Conservation (phyloP, 64 coral and sea anemone species). For the Platygyra sinensis region DNA sequence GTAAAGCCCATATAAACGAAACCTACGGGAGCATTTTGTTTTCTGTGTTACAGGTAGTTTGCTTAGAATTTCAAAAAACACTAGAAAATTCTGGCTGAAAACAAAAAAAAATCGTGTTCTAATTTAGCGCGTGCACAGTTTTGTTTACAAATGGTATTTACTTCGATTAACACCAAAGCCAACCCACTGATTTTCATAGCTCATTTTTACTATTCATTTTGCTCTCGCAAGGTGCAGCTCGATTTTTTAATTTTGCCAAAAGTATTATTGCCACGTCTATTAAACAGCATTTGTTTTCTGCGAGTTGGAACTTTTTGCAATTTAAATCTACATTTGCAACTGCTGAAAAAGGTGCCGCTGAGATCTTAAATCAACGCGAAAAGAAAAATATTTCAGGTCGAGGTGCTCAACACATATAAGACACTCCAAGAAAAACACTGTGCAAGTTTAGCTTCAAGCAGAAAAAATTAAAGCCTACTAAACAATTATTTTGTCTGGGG, state of each 20-base stretch:
- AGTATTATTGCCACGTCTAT: conserved; percentile 87
- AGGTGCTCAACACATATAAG: neutral
- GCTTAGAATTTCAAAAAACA: conserved; percentile 59
- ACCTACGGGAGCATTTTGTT: conserved; percentile 27
- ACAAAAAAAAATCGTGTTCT: conserved; percentile 41
- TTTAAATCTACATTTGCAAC: conserved; percentile 75
- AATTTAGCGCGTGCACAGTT: conserved; percentile 20
- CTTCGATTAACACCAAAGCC: conserved; percentile 14
- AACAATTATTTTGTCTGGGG: conserved; percentile 56
- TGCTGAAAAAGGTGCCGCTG: conserved; percentile 31
- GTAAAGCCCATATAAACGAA: conserved; percentile 51
- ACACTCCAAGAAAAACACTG: neutral
- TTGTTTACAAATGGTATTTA: conserved; percentile 12
- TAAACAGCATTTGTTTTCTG: conserved; percentile 92
- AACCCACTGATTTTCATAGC: conserved; percentile 16
- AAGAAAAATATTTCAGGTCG: neutral
- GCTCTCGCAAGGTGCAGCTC: conserved; percentile 40
- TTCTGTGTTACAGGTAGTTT: conserved; percentile 37
- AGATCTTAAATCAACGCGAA: conserved; percentile 31
- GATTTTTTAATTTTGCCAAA: conserved; percentile 85
- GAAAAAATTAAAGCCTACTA: conserved; percentile 36
- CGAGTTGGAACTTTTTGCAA: conserved; percentile 63
- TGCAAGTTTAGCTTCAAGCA: conserved; percentile 45
- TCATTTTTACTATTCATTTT: conserved; percentile 46
- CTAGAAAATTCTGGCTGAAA: conserved; percentile 14